Base-by-base conservation (phyloP, 2,888 invertebrate species). In the Branchipolynoe longqiensis region DNA sequence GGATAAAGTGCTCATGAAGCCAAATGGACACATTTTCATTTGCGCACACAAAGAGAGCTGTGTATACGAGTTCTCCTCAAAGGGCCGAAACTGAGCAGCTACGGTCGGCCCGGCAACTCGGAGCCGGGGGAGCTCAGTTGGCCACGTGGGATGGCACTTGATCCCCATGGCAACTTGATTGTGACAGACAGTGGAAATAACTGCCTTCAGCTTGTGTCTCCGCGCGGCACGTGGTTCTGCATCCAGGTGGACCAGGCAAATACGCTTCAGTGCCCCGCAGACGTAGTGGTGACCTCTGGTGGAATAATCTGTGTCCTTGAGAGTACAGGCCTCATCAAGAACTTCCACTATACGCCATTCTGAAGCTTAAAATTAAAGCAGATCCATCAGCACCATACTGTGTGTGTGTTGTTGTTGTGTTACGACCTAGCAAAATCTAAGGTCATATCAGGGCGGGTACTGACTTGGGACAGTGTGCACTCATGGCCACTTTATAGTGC, bases 71-170 rank as follows among this genome's bases (percentile, higher is more conserved):
- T 87, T 85, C 84, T 85, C 82, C 22, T 54, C 69, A 22, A 78
- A 56, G 87, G 87, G 22, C 54, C 83, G 40, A 25, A 41, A 33
- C 62, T 87, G 22, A 85, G 74, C n/a, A 40, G 38, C 14, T 87
- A 85, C 25, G 87, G 87, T 33, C 85, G 87, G 0, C 48, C 58
- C 58, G 87, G 87, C 25, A 85, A 83, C 85, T 83, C 56, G 3
- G 85, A 58, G 25, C 59, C 87, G 14, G 87, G 87, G 2, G 87
- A 87, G 40, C 85, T 87, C 25, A 83, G 85, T 69, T 87, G 85
- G 78, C 87, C 87, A 18, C 40, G 87, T 8, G 87, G 87, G 0
- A 48, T 87, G 62, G 40, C 78, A 54, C 38, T 85, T 18, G 87
- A 87, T 40, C 40, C 38, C 54, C 82, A 87, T 25, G 87, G 86